A percentile compares a stretch with the other conserved stretches of the same genome.
These are phyloP conservation scores for Microtus ochrogaster DNA, from an alignment of 2,113 vertebrate species.

Conservation along the genomic window DNA sequence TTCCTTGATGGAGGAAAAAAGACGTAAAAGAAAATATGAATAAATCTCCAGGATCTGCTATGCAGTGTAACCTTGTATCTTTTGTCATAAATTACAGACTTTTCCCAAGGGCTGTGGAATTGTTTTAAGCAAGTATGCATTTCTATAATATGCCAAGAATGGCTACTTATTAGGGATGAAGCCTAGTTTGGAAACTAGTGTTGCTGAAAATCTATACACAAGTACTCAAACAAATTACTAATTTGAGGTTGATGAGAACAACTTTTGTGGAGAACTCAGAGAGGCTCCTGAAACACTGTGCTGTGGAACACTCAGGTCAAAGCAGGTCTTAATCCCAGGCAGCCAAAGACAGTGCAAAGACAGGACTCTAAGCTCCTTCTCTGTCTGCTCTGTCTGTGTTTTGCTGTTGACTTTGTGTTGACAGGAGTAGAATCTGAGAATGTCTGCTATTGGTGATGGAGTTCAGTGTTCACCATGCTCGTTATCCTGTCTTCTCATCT, in stretches of 20 bases:
- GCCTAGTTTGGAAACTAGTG: not conserved
- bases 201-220: not conserved
- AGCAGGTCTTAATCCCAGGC: not conserved
- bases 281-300: not conserved
- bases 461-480: not conserved
- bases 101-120: not conserved
- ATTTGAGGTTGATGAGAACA: not conserved
- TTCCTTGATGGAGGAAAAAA: conserved; percentile 53
- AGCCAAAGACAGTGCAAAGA: not conserved
- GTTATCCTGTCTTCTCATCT: not conserved
- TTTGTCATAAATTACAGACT: conserved; percentile 45
- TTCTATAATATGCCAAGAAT: not conserved
- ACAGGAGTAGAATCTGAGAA: not conserved
- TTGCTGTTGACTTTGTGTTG: not conserved
- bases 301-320: not conserved
- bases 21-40: conserved; percentile 53
- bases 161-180: not conserved
- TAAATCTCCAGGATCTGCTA: conserved; percentile 2
- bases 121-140: conserved; percentile 9
- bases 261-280: not conserved
- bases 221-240: not conserved
- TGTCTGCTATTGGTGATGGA: not conserved
- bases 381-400: not conserved
- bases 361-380: not conserved
- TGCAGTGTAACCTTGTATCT: conserved; percentile 9